These are phyloP conservation scores for Holothuria leucospilota DNA, from an alignment of 53 echinoderm and acorn worm species.

Conservation along the genomic window DNA sequence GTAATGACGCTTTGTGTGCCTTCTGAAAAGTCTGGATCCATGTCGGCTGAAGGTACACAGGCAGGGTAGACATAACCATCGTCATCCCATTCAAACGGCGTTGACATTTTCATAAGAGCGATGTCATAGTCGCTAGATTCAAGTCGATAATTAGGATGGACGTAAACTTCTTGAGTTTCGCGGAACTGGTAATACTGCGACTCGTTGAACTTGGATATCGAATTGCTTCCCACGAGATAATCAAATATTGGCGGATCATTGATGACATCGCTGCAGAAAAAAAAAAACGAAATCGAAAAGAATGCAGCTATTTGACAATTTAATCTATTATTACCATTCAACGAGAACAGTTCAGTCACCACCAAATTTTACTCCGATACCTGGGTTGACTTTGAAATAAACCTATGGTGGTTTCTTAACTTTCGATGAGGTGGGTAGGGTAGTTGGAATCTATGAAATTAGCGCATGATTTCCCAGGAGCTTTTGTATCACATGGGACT, in stretches of 20 bases:
- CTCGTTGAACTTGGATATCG: conserved; percentile 22
- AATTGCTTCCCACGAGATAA: conserved; percentile 61
- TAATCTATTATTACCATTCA: no score
- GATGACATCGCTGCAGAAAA: conserved; percentile 55
- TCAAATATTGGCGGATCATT: conserved; percentile 65
- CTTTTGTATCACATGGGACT: no score
- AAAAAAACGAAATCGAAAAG: not conserved
- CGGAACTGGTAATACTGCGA: conserved; percentile 53
- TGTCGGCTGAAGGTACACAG: conserved; percentile 55
- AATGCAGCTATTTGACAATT: no score
- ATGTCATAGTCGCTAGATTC: conserved; percentile 54
- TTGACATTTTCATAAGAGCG: conserved; percentile 60
- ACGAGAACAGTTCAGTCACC: no score
- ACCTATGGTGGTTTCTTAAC: no score
- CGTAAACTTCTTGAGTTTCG: conserved; percentile 52
- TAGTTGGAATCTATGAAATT: no score
- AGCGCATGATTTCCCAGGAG: no score
- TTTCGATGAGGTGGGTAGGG: no score
- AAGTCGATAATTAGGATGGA: conserved; percentile 65
- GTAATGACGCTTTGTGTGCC: conserved; percentile 41
- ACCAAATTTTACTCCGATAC: no score
- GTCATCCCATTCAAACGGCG: conserved; percentile 22
- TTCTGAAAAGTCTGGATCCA: conserved; percentile 33
- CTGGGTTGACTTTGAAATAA: no score
- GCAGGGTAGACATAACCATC: conserved; percentile 56